Evolutionary conservation across 2,113 vertebrate species (phyloP).

Genomic region (Melanerpes aurifrons): DNA sequence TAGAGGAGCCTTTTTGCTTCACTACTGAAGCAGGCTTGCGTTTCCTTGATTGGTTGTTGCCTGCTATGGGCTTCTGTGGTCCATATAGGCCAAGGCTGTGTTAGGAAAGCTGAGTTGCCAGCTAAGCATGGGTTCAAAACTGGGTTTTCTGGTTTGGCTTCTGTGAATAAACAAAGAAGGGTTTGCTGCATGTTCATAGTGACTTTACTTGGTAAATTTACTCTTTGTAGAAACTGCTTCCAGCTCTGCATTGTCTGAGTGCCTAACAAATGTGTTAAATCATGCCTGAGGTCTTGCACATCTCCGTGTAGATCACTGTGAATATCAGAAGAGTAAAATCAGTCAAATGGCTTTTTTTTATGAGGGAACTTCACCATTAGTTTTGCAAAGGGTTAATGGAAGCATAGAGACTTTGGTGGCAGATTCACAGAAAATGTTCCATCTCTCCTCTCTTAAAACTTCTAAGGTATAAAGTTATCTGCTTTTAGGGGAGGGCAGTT

Average conservation of each 20-base stretch:
- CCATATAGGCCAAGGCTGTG: background rate
- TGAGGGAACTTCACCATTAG: background rate
- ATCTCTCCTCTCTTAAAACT: background rate
- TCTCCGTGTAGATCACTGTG: background rate
- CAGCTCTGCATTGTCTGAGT: background rate
- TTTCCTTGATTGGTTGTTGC: background rate
- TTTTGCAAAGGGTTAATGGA: background rate
- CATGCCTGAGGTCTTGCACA: background rate
- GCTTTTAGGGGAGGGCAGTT: background rate
- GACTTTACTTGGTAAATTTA: fast-evolving
- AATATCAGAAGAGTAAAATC: background rate
- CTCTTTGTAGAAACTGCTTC: background rate
- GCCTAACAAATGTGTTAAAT: background rate
- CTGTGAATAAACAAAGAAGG: background rate
- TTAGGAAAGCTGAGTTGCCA: background rate
- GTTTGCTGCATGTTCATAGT: background rate
- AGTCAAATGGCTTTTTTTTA: background rate
- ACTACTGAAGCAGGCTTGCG: background rate
- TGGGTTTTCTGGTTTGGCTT: background rate
- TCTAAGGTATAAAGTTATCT: background rate
- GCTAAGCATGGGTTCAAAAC: background rate
- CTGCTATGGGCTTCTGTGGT: background rate
- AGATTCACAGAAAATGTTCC: background rate
- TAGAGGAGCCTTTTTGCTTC: background rate
- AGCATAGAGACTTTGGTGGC: background rate